Percentiles rank a stretch among this genome's conserved stretches.
Evolutionary conservation across 2,888 invertebrate genomes (phyloP).

Genomic region (Nowickia ferox): DNA sequence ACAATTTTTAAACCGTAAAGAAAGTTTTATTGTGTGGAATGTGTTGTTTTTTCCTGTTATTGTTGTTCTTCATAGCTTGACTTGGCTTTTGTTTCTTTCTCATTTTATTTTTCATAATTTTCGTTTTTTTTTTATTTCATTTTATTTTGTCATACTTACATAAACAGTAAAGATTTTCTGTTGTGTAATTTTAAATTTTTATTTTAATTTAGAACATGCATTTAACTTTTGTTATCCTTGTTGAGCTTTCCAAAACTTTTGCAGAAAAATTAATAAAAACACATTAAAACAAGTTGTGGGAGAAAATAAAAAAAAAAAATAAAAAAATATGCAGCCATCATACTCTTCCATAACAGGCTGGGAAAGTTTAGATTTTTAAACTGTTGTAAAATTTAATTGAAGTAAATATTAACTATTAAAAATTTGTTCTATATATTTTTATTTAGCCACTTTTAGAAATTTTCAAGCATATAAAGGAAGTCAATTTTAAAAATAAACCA

Average conservation of each 20-base stretch:
- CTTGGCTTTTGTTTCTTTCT: slow-evolving; percentile 59
- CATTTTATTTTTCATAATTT: slow-evolving; percentile 31
- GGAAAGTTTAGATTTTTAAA: neutral
- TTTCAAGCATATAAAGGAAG: too few relatives aligned
- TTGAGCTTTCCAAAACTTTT: slow-evolving; percentile 51
- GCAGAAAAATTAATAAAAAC: slow-evolving; percentile 69
- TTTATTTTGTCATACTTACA: neutral
- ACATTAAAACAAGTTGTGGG: slow-evolving; percentile 64
- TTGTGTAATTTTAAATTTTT: slow-evolving; percentile 51
- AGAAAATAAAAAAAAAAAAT: slow-evolving; percentile 22
- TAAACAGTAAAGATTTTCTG: slow-evolving; percentile 10
- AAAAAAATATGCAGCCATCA: slow-evolving; percentile 9
- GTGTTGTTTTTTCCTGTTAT: slow-evolving; percentile 67
- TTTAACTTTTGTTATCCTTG: slow-evolving; percentile 71
- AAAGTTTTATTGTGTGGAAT: slow-evolving; percentile 59
- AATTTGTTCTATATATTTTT: too few relatives aligned
- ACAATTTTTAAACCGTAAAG: slow-evolving; percentile 26
- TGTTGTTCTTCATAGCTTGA: slow-evolving; percentile 66
- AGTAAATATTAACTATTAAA: too few relatives aligned
- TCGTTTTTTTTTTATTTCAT: slow-evolving; percentile 9
- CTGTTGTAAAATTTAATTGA: too few relatives aligned
- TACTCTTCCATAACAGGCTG: neutral
- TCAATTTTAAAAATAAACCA: too few relatives aligned
- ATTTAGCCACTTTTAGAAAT: too few relatives aligned
- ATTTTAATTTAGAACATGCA: slow-evolving; percentile 70